Evolutionary conservation across 2,113 vertebrate species (phyloP).

Genomic region (Brevimyrus niger): DNA sequence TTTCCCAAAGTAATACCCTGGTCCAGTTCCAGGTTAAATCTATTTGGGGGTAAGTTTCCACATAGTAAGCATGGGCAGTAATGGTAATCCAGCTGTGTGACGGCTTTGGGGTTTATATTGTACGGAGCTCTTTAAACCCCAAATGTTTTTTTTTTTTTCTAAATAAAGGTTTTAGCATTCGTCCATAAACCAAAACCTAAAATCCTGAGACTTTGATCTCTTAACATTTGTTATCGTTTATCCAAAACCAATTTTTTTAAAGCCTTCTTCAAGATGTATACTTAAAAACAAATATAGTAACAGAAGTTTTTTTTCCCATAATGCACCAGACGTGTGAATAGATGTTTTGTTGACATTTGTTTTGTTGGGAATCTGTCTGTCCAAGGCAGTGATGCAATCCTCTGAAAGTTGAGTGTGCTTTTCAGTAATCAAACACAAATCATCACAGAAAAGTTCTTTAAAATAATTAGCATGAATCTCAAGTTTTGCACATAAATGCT

Average conservation of each 20-base stretch:
- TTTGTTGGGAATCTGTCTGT: not conserved
- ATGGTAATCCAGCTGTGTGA: constrained; percentile 24
- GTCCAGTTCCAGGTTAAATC: constrained; percentile 17
- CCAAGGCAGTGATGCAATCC: not conserved
- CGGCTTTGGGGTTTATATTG: not conserved
- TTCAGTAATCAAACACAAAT: not conserved
- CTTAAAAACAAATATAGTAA: not conserved
- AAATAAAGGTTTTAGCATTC: not conserved
- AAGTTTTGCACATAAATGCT: not conserved
- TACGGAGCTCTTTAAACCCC: not conserved
- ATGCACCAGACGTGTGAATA: not conserved
- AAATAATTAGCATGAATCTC: not conserved
- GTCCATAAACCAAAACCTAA: not conserved
- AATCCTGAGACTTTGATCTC: not conserved
- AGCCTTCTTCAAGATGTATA: not conserved
- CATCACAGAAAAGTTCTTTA: not conserved
- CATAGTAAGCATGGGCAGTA: constrained; percentile 29
- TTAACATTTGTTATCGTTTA: constrained; percentile 3
- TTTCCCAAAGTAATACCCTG: not conserved
- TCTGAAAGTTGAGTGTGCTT: not conserved
- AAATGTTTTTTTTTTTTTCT: not conserved
- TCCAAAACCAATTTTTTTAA: not conserved
- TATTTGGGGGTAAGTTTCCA: constrained; percentile 53
- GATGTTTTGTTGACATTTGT: not conserved
- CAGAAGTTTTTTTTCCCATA: not conserved